These are phyloP conservation scores for Eriocheir sinensis DNA, from an alignment of 1,140 invertebrate genomes.

Conservation along the genomic window DNA sequence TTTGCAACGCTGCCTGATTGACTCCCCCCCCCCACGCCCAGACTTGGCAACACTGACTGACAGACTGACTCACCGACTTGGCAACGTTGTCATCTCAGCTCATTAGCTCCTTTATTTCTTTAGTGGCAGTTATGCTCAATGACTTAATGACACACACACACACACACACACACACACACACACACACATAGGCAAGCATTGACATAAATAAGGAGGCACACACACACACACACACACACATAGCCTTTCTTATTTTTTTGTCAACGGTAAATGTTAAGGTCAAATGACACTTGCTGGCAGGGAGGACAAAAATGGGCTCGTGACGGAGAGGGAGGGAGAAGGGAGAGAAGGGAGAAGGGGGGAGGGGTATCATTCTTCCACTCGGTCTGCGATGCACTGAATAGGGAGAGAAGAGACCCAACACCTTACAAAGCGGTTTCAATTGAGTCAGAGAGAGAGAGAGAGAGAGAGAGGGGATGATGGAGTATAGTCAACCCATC, in stretches of 20 bases:
- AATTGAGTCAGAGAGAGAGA: too few relatives aligned
- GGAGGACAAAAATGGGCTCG: neutral
- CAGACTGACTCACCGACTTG: too few relatives aligned
- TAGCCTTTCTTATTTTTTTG: neutral
- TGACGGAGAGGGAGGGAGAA: neutral
- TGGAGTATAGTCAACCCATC: too few relatives aligned
- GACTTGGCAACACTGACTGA: too few relatives aligned
- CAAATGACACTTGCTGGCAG: neutral
- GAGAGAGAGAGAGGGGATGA: too few relatives aligned
- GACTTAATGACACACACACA: neutral
- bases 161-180: slow-evolving; percentile 33
- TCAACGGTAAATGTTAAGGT: neutral
- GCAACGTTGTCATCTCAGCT: neutral
- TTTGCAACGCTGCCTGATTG: too few relatives aligned
- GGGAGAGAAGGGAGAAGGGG: too few relatives aligned
- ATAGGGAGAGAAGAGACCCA: too few relatives aligned
- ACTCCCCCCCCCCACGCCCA: too few relatives aligned
- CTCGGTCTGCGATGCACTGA: too few relatives aligned
- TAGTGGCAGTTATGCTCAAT: neutral
- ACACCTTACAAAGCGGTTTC: too few relatives aligned
- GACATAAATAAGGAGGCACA: neutral
- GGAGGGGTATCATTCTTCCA: too few relatives aligned
- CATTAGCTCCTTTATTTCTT: slow-evolving; percentile 10
- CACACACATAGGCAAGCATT: neutral
- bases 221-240: slow-evolving; percentile 24